Conservation (phyloP, 2,113 vertebrate genomes). For the Corythornis cristatus region DNA sequence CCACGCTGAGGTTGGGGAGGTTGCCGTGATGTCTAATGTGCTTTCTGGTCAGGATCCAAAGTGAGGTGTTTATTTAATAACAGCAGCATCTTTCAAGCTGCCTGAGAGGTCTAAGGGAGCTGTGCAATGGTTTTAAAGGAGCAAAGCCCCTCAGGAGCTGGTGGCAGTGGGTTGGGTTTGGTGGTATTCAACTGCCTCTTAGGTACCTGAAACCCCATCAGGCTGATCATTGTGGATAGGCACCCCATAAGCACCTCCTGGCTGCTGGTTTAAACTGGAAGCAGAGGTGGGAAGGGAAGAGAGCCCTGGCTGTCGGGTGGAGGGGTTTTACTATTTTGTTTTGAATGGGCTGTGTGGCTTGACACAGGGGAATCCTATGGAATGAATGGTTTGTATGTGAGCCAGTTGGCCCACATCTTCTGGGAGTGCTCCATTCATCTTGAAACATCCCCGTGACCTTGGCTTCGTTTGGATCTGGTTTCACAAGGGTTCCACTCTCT, state of each 20-base stretch:
- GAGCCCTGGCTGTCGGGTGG: not conserved
- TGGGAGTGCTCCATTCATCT: conserved; percentile 67
- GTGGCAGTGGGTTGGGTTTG: not conserved
- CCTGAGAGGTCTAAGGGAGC: not conserved
- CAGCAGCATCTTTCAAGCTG: not conserved
- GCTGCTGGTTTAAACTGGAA: not conserved
- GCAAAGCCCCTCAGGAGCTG: not conserved
- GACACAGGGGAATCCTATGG: conserved; percentile 63
- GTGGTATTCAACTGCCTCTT: accelerated
- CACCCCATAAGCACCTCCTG: not conserved
- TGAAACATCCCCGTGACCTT: conserved; percentile 58
- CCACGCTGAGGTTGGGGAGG: accelerated
- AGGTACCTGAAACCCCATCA: not conserved
- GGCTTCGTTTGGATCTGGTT: conserved; percentile 61
- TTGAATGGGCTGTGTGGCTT: conserved; percentile 41
- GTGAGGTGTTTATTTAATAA: not conserved
- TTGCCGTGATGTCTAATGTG: not conserved
- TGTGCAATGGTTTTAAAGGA: not conserved
- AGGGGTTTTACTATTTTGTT: conserved; percentile 33
- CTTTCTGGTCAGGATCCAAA: not conserved
- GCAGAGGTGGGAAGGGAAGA: not conserved
- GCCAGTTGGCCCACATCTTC: conserved; percentile 64
- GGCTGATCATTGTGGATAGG: not conserved
- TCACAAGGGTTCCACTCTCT: conserved; percentile 59
- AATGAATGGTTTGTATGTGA: conserved; percentile 61